Evolutionary conservation across 1,140 invertebrate species (phyloP).

Genomic region (Trypoxylus dichotomus): DNA sequence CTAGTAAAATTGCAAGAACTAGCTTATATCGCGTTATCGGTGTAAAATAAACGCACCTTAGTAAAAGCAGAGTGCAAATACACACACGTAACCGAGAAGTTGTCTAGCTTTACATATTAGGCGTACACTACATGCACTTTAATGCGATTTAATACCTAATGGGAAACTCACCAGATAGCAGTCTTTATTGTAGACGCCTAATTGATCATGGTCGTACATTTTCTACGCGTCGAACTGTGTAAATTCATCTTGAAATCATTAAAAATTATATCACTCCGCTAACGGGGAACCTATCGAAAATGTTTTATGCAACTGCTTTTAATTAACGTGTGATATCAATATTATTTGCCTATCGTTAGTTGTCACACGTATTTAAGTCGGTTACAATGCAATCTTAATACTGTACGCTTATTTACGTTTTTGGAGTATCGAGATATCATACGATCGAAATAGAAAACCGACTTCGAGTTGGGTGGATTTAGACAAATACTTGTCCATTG

Average conservation of each 20-base stretch:
- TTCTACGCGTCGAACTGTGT: neutral
- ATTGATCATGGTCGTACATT: conserved; percentile 23
- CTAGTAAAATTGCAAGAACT: no score
- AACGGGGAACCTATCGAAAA: neutral
- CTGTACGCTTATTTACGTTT: neutral
- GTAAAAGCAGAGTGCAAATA: neutral
- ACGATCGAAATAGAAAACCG: no score
- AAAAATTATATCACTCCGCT: neutral
- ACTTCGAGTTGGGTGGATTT: no score
- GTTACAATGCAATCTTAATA: conserved; percentile 12
- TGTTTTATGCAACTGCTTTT: neutral
- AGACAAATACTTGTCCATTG: no score
- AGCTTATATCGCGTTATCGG: neutral
- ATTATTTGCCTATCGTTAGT: neutral
- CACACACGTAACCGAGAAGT: neutral
- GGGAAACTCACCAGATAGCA: conserved; percentile 29
- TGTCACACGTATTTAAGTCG: neutral
- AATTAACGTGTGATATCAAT: neutral
- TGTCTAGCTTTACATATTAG: neutral
- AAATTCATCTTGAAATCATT: neutral
- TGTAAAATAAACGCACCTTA: neutral
- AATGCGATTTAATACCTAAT: neutral
- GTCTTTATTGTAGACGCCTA: conserved; percentile 17
- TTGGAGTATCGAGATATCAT: no score
- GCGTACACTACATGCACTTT: neutral